phyloP scores from a whole-genome alignment of 2,888 invertebrate species.

The Eulithis testata region DNA sequence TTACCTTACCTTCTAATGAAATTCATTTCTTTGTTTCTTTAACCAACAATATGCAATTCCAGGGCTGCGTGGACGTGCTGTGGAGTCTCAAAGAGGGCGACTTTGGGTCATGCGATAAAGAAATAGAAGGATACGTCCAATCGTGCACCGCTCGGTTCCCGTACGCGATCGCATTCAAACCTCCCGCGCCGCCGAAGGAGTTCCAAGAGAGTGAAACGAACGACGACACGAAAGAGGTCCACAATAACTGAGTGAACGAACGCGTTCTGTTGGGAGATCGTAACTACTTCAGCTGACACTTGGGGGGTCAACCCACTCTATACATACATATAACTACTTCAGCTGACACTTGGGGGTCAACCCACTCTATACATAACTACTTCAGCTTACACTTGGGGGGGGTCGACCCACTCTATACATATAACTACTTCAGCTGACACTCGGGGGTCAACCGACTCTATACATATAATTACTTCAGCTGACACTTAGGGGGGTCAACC shows the following conservation, averaged over 20 bases:
- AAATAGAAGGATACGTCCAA: conserved; percentile 88
- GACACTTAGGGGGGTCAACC: no score
- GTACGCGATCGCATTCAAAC: conserved; percentile 90
- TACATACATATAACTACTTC: background rate
- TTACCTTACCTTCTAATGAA: no score
- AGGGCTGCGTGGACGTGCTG: conserved; percentile 93
- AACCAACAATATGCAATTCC: conserved; percentile 46
- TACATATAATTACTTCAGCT: background rate
- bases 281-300: conserved; percentile 29
- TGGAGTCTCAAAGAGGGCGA: conserved; percentile 91
- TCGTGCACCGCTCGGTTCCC: conserved; percentile 91
- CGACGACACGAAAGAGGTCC: conserved; percentile 55
- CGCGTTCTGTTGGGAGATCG: conserved; percentile 26
- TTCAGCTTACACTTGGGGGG: no score
- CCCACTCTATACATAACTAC: no score
- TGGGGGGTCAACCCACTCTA: conserved; percentile 9
- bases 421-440: conserved; percentile 28
- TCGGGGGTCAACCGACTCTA: conserved; percentile 9
- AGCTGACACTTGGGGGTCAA: no score
- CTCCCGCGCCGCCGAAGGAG: conserved; percentile 44
- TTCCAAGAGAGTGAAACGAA: conserved; percentile 34
- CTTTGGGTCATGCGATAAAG: conserved; percentile 90
- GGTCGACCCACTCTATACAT: no score
- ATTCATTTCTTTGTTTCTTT: no score
- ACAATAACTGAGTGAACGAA: conserved; percentile 55